Evolutionary conservation across 1,140 invertebrate species (phyloP), one percentile per base, ranked within the genome.

Genomic region (Batillaria attramentaria): DNA sequence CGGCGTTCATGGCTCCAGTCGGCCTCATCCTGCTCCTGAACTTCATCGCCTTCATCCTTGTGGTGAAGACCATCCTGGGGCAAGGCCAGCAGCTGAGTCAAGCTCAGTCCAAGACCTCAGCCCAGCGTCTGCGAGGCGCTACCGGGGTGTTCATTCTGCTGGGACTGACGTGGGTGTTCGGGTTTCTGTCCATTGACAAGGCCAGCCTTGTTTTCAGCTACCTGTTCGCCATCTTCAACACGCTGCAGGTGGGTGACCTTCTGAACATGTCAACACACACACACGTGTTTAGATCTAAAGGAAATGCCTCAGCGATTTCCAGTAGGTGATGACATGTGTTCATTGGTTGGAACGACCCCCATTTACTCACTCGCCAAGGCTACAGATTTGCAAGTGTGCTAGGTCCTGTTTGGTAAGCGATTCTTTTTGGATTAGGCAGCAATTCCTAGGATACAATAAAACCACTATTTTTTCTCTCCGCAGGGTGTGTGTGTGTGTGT

Each of bases 81-180:
- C 46, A 81, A 37, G 62, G 81, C 8, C 72, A 77, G 16, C 85
- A 86, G 46, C 50, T 88, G 2, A 85, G 79, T 54, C 85, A 87
- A 78, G 83, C 81, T 6, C 87, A 89, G 65, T 76, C 77, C 31
- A 78, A 68, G 72, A 83, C 70, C 46, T 86, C 79, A 2, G 60
- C 79, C 8, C 86, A 87, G 16, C 90, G 92, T 84, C 86, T 93
- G n/a, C 89, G 91, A 43, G 92, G 92, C 24, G 90, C 92, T 8
- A 83, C 92, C 3, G 91, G 92, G 3, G 89, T 93, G 8, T 88
- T 93, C 85, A 86, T 92, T 8, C 85, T 93, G 24, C 88, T 93
- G 6, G 93, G 93, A n/a, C 87, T 93, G 0, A 92, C 92, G 0
- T 93, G 93, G 93, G 84, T 92, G 0, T 91, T 93, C 72, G 93